phyloP scores from a whole-genome alignment of 2,113 vertebrate genomes.

The Saimiri boliviensis region DNA sequence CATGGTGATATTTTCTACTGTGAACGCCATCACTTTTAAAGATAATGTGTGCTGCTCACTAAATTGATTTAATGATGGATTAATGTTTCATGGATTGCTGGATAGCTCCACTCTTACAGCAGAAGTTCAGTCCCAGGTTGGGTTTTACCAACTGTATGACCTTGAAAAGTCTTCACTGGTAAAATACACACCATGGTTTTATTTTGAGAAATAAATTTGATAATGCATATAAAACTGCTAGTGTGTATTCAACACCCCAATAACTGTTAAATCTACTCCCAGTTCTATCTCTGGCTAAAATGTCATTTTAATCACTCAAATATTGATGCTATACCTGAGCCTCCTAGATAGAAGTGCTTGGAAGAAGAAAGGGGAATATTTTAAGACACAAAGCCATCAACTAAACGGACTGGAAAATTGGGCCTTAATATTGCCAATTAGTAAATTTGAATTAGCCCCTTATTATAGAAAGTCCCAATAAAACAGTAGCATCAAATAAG shows the following conservation, averaged over 20 bases:
- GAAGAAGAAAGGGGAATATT: not conserved
- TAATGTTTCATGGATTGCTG: not conserved
- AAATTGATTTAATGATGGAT: not conserved
- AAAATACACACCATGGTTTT: constrained; percentile 10
- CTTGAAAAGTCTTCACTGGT: constrained; percentile 9
- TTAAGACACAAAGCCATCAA: not conserved
- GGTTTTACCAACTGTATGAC: not conserved
- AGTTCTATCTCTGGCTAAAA: not conserved
- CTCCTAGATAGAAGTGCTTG: not conserved
- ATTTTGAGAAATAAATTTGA: constrained; percentile 12
- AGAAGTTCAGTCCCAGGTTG: not conserved
- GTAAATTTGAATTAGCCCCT: constrained; percentile 15
- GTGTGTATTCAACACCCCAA: not conserved
- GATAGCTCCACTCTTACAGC: not conserved
- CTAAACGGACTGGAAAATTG: constrained; percentile 20
- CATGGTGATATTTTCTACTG: not conserved
- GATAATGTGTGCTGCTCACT: not conserved
- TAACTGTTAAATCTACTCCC: not conserved
- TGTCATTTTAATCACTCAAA: not conserved
- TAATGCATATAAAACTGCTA: not conserved
- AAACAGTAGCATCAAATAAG: not conserved
- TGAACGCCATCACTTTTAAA: not conserved
- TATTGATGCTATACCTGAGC: not conserved
- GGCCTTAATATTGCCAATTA: constrained; percentile 11
- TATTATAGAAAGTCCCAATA: constrained; percentile 32